Percentiles rank a stretch among this genome's conserved stretches.
phyloP scores from a whole-genome alignment of 2,797 vertebrate genomes.

The Crossoptilon crossoptilon region DNA sequence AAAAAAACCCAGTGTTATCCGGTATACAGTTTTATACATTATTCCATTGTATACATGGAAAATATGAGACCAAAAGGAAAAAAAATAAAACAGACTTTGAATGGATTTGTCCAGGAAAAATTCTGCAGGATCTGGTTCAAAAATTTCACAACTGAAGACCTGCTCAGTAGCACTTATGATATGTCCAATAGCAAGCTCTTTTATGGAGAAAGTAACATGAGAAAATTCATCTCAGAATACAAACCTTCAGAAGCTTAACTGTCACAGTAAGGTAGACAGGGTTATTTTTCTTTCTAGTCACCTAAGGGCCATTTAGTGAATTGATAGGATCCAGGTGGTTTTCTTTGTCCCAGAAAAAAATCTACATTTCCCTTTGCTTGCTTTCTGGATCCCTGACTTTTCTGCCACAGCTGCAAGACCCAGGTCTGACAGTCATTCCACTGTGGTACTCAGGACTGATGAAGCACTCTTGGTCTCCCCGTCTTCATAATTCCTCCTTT shows the following conservation, averaged over 20 bases:
- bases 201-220: fast-evolving
- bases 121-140: background rate
- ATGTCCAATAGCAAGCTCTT: background rate
- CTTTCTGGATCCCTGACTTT: background rate
- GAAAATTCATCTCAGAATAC: background rate
- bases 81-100: background rate
- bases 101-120: background rate
- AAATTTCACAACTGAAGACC: background rate
- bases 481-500: background rate
- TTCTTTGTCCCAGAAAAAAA: background rate
- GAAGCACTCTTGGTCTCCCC: background rate
- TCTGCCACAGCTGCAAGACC: background rate
- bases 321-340: background rate
- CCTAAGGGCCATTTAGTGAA: background rate
- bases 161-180: background rate
- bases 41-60: background rate
- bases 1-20: background rate
- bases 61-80: background rate
- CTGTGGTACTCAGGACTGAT: fast-evolving
- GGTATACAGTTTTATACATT: background rate
- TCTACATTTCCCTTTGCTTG: background rate
- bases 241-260: background rate
- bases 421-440: fast-evolving
- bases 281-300: background rate
- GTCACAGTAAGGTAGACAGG: background rate